Evolutionary conservation across 2,113 vertebrate species (phyloP), one percentile per base, ranked within the genome.

Genomic region (Trichomycterus rosablanca): DNA sequence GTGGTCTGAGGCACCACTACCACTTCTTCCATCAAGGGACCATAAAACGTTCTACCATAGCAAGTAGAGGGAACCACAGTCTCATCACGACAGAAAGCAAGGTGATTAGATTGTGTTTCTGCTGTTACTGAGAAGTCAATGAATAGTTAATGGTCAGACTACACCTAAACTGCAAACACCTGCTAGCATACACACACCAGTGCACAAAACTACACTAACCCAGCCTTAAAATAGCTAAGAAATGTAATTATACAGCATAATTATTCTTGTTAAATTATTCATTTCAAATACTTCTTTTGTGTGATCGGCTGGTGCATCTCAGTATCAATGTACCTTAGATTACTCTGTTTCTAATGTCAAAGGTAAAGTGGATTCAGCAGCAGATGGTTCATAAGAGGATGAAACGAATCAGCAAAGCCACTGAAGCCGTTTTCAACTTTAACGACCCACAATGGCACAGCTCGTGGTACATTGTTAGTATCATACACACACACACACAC

Each of bases 331-430:
- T 48, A 35, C 20, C 43, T 54, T 16, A 23, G 19, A 53, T 63
- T 23, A 45, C 16, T 28, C 44, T 20, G 56, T 67, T 73, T 19
- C 16, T 57, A 23, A 10, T 48, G 23, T 81, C 78, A 56, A 80
- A 97, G 95, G 95, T 98, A 86, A 83, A 94, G 66, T 97, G 95
- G 95, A 88, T 96, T 72, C 89, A 97, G 71, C 94, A 97, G 66
- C 95, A 97, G 82, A 87, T 89, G 75, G 83, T 94, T 55, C 90
- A 86, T 66, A 89, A 76, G 70, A 90, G 94, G 74, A 84, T 71
- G 45, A 96, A 93, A 79, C 89, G 92, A 71, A 90, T 81, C 79
- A 88, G 86, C 76, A 87, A 88, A 81, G 66, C 74, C 65, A 72
- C 67, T 52, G 56, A 48, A 37, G 39, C 71, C 28, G 59, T 63